Evolutionary conservation across 2,797 vertebrate genomes (phyloP), one percentile per base, ranked within the genome.

Genomic region (Dromococcyx pavoninus): DNA sequence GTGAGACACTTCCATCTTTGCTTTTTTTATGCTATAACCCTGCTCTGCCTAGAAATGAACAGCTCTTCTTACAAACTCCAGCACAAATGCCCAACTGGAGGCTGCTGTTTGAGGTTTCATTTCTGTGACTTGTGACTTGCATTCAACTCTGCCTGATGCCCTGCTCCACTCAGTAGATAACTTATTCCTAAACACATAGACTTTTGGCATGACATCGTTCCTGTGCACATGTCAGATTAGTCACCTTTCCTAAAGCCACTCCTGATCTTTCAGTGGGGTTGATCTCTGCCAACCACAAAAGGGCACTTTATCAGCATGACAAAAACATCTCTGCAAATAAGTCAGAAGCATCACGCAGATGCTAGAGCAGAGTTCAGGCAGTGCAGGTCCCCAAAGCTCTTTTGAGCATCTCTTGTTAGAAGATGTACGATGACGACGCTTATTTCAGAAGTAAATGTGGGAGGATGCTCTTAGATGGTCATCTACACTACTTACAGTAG

Each of bases 361-460:
- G 17, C 35, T 17, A 22, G 35, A 23, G 28, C 51, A 32, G 64
- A 75, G 62, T 30, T 80, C 64, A 89, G 85, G 43, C 60, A 51
- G 24, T 1, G 3, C 3, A 1, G 28, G 11, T 6, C 48, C 67
- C 69, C 69, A 43, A 24, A 71, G n/a, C 17, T 81, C 9, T 61
- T 61, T 78, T 48, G 24, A 60, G 3, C 7, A 10, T 22, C 79
- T 50, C 41, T 11, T 43, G 33, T 53, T 69, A 23, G 51, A 66
- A 48, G n/a, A n/a, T 4, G 11, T 3, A 12, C 2, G 27, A 46
- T 17, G 14, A 12, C 2, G 27, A 46, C 17, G 14, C 8, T 3
- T 6, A 11, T 62, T 75, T 64, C 28, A 30, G 27, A 75, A 27
- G n/a, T 11, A 65, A 54, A 53, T n/a, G 32, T 8, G 16, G 22